A percentile compares a stretch with the other conserved stretches of the same genome.
These are phyloP conservation scores for Lindbergichthys nudifrons DNA, from an alignment of 2,797 vertebrate species.

Conservation along the genomic window DNA sequence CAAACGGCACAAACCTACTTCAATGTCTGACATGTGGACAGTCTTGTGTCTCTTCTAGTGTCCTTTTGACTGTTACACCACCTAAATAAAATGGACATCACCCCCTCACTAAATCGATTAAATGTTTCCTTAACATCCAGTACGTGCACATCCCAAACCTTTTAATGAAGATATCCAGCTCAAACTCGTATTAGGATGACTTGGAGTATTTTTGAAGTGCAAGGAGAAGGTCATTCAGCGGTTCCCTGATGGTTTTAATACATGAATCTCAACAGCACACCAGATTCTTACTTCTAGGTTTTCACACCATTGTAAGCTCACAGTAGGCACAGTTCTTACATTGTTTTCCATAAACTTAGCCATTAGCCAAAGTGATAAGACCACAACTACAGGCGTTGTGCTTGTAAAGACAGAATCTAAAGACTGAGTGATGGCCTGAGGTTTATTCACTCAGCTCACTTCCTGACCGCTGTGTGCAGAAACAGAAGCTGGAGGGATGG, in stretches of 20 bases:
- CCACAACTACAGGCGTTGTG: conserved; percentile 23
- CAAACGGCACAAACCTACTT: neutral
- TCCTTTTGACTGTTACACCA: neutral
- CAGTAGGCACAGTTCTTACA: neutral
- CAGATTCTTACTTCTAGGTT: neutral
- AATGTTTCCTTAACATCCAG: neutral
- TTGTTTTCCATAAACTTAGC: conserved; percentile 32
- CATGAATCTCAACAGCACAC: neutral
- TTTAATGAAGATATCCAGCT: neutral
- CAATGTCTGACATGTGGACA: neutral
- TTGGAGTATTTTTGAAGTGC: neutral
- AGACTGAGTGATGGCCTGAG: conserved; percentile 24
- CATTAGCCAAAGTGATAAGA: conserved; percentile 48
- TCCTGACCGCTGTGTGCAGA: neutral
- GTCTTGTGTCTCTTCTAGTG: neutral
- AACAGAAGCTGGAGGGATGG: neutral
- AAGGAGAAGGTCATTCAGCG: neutral
- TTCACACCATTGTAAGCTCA: neutral
- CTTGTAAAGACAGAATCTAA: conserved; percentile 17
- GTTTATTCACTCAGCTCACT: conserved; percentile 45
- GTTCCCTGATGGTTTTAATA: neutral
- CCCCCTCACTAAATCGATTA: neutral
- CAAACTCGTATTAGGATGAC: too few species aligned
- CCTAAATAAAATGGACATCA: neutral
- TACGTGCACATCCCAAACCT: neutral